phyloP scores from a whole-genome alignment of 2,113 vertebrate species.

The Grallaria varia region DNA sequence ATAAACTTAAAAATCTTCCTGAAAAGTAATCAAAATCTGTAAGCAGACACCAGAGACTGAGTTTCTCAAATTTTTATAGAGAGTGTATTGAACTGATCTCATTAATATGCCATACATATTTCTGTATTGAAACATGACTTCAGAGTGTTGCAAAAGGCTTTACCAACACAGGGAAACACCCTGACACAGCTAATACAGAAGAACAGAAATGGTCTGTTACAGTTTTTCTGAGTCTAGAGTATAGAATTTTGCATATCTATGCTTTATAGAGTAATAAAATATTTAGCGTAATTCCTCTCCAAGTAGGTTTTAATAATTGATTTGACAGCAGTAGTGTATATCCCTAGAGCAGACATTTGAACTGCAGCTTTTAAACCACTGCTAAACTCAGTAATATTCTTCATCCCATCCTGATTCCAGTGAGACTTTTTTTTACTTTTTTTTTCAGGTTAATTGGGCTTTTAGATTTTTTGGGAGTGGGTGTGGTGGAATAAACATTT shows the following conservation, averaged over 20 bases:
- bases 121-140: neutral
- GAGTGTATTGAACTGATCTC: neutral
- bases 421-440: neutral
- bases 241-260: neutral
- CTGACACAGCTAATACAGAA: neutral
- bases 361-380: neutral
- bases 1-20: neutral
- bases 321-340: neutral
- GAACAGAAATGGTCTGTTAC: neutral
- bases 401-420: neutral
- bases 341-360: neutral
- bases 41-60: neutral
- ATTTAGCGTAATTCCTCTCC: neutral
- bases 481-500: neutral
- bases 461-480: fast-evolving
- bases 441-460: neutral
- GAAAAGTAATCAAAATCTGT: neutral
- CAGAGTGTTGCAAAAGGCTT: neutral
- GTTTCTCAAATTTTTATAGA: neutral
- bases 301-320: neutral
- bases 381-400: neutral
- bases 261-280: neutral
- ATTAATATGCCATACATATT: neutral
- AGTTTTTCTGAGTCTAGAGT: neutral
- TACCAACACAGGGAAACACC: neutral